phyloP scores from a whole-genome alignment of 2,888 invertebrate genomes.

The Flexamia atlantica region DNA sequence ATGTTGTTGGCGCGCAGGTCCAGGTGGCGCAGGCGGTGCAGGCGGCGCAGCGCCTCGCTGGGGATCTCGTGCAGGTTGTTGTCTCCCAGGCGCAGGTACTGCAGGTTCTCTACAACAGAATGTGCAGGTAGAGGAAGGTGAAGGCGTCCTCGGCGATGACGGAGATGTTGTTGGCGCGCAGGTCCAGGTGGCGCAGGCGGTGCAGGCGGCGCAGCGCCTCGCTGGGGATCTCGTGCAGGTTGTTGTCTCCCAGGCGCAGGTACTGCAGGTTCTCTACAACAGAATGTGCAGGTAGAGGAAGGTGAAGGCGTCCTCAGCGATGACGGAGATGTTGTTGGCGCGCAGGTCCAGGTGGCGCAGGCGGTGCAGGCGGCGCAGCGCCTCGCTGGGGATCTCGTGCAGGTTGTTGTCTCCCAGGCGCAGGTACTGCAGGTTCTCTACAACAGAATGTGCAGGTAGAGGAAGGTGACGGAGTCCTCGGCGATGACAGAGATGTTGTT shows the following conservation, averaged over 20 bases:
- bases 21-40: conserved; percentile 92
- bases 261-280: conserved; percentile 91
- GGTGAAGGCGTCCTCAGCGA: too few relatives aligned
- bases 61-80: conserved; percentile 93
- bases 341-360: conserved; percentile 92
- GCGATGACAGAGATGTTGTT: conserved; percentile 91
- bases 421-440: conserved; percentile 93
- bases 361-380: conserved; percentile 89
- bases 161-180: conserved; percentile 92
- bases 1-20: conserved; percentile 94
- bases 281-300: too few relatives aligned
- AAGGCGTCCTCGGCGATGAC: too few relatives aligned
- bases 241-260: conserved; percentile 92
- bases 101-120: conserved; percentile 85
- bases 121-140: too few relatives aligned
- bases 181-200: conserved; percentile 91
- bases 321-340: conserved; percentile 90
- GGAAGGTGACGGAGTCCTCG: conserved; percentile 94
- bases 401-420: conserved; percentile 93
- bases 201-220: conserved; percentile 90
- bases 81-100: conserved; percentile 92
- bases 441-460: conserved; percentile 84
- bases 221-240: conserved; percentile 90
- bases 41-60: conserved; percentile 87
- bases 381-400: conserved; percentile 90